phyloP scores from a whole-genome alignment of 2,888 invertebrate genomes.

The Trilocha varians region DNA sequence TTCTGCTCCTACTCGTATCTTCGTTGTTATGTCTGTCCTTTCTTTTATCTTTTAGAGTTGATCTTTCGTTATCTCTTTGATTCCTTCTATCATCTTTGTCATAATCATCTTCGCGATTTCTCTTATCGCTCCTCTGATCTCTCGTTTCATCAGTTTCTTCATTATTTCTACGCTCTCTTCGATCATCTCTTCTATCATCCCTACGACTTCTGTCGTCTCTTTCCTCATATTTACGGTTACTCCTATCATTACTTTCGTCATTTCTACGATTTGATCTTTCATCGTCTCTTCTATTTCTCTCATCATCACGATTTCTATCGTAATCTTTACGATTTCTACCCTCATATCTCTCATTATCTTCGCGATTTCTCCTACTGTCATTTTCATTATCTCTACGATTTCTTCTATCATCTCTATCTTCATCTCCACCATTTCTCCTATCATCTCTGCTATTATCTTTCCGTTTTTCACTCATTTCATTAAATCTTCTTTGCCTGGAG shows the following conservation, averaged over 20 bases:
- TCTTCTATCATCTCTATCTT: conserved; percentile 12
- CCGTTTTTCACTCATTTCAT: too few species aligned
- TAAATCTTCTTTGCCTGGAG: too few species aligned
- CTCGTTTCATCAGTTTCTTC: too few species aligned
- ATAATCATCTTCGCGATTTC: background rate
- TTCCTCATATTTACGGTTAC: conserved; percentile 11
- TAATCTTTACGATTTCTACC: conserved; percentile 13
- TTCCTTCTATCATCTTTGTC: conserved; percentile 6
- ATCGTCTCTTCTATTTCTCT: conserved; percentile 1
- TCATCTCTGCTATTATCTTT: conserved; percentile 14
- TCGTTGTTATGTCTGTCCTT: too few species aligned
- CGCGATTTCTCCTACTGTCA: conserved; percentile 2
- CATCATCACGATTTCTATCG: conserved; percentile 6
- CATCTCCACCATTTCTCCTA: conserved; percentile 11
- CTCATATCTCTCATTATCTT: conserved; percentile 7
- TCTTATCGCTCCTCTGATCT: too few species aligned
- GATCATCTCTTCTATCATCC: conserved; percentile 10
- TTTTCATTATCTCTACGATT: conserved; percentile 7
- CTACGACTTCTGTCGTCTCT: conserved; percentile 5
- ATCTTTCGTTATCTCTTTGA: conserved; percentile 2
- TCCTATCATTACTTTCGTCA: conserved; percentile 9
- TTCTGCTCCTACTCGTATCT: too few species aligned
- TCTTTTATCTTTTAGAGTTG: too few species aligned
- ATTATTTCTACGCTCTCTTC: conserved; percentile 8
- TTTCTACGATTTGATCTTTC: conserved; percentile 9